phyloP scores from a whole-genome alignment of 2,797 vertebrate genomes.

The Pangasius sanitwongsei region DNA sequence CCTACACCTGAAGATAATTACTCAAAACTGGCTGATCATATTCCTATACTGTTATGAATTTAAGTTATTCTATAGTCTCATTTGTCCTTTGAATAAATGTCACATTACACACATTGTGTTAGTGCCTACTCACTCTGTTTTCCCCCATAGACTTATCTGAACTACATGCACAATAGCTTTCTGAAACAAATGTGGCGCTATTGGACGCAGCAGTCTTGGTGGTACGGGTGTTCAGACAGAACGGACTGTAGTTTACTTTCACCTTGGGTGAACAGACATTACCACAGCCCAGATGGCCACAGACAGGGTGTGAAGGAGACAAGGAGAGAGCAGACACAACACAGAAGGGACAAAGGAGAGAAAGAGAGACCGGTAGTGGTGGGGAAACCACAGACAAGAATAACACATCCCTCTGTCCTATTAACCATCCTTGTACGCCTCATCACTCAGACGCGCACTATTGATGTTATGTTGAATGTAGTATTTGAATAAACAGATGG shows the following conservation, averaged over 20 bases:
- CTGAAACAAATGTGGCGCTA: constrained; percentile 30
- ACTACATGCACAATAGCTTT: neutral
- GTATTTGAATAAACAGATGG: constrained; percentile 66
- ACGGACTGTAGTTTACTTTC: constrained; percentile 57
- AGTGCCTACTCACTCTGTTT: neutral
- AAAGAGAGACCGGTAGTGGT: neutral
- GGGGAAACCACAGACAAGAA: constrained; percentile 31
- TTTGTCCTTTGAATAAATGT: constrained; percentile 17
- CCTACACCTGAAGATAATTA: constrained; percentile 25
- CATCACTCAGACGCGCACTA: constrained; percentile 55
- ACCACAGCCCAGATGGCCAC: constrained; percentile 59
- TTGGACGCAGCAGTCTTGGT: constrained; percentile 36
- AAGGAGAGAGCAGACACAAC: constrained; percentile 41
- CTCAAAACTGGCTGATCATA: neutral
- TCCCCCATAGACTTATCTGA: neutral
- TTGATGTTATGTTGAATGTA: constrained; percentile 59
- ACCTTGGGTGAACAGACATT: constrained; percentile 59
- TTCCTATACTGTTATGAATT: constrained; percentile 57
- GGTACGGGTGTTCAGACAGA: constrained; percentile 46
- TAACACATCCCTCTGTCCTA: constrained; percentile 54
- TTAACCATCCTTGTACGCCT: constrained; percentile 46
- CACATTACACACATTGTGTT: constrained; percentile 5
- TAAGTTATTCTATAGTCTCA: neutral
- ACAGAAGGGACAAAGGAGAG: constrained; percentile 34
- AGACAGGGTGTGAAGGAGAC: constrained; percentile 55